Conservation (phyloP, 2,797 vertebrate genomes). For the Austrolebias charrua region DNA sequence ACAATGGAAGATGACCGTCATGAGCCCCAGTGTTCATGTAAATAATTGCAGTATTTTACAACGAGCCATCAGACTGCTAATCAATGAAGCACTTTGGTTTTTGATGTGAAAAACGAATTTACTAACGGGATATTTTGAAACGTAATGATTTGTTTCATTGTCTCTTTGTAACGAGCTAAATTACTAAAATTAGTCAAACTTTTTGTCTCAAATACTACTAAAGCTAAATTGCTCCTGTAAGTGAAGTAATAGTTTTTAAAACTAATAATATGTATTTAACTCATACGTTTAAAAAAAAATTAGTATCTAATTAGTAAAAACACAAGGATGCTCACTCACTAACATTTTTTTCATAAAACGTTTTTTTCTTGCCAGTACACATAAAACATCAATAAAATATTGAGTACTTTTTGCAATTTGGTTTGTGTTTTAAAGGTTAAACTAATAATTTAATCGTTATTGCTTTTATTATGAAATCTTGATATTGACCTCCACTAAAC, state of each 20-base stretch:
- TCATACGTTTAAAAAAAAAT: not conserved
- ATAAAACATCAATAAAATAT: not conserved
- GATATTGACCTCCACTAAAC: constrained; percentile 9
- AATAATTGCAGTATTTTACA: constrained; percentile 17
- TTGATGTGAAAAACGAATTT: constrained; percentile 6
- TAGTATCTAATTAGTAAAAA: not conserved
- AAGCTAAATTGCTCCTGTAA: not conserved
- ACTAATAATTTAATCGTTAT: not conserved
- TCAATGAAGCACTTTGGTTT: constrained; percentile 54
- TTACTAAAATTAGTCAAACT: constrained; percentile 15
- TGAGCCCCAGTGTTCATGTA: constrained; percentile 3
- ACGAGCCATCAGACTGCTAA: constrained; percentile 60
- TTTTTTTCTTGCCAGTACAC: not conserved
- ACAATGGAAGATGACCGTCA: constrained; percentile 20
- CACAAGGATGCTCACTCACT: not conserved
- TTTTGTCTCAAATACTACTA: constrained; percentile 6
- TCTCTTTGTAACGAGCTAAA: constrained; percentile 22
- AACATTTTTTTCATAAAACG: not conserved
- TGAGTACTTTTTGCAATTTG: not conserved
- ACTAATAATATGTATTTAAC: not conserved
- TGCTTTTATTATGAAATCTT: not conserved
- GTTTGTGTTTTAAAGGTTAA: not conserved
- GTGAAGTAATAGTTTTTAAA: not conserved
- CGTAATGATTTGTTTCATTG: not conserved
- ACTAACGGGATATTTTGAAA: constrained; percentile 22